Percentiles rank a stretch among this genome's conserved stretches.
phyloP scores from a whole-genome alignment of 2,888 invertebrate genomes.

The Chrysolina americana region DNA sequence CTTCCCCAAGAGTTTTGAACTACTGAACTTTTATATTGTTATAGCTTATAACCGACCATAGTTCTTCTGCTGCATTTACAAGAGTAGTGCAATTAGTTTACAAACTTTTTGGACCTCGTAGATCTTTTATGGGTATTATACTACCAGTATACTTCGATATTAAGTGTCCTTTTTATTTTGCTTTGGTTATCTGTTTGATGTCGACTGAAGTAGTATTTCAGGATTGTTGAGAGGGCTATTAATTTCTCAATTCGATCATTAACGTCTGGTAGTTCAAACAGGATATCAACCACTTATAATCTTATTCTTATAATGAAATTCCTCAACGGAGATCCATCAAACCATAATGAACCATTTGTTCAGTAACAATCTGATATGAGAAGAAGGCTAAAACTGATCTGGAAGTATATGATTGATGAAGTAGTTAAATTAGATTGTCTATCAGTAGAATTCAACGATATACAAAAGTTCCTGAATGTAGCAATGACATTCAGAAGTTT shows the following conservation, averaged over 20 bases:
- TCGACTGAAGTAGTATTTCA: not conserved
- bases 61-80: conserved; percentile 41
- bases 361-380: no score
- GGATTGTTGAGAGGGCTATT: not conserved
- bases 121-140: conserved; percentile 30
- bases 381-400: no score
- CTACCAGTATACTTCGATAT: not conserved
- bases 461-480: no score
- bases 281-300: not conserved
- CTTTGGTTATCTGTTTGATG: not conserved
- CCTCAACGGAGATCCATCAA: not conserved
- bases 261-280: not conserved
- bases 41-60: conserved; percentile 48
- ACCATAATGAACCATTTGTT: no score
- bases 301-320: not conserved
- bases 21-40: conserved; percentile 58
- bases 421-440: no score
- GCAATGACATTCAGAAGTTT: no score
- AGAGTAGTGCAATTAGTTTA: conserved; percentile 43
- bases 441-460: no score
- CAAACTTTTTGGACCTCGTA: conserved; percentile 29
- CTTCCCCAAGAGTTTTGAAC: conserved; percentile 52
- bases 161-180: not conserved
- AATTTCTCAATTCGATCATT: not conserved
- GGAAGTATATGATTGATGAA: no score